These are phyloP conservation scores for Pseudococcus jackbeardsleyi DNA, from an alignment of 2,888 invertebrate genomes.

Conservation along the genomic window DNA sequence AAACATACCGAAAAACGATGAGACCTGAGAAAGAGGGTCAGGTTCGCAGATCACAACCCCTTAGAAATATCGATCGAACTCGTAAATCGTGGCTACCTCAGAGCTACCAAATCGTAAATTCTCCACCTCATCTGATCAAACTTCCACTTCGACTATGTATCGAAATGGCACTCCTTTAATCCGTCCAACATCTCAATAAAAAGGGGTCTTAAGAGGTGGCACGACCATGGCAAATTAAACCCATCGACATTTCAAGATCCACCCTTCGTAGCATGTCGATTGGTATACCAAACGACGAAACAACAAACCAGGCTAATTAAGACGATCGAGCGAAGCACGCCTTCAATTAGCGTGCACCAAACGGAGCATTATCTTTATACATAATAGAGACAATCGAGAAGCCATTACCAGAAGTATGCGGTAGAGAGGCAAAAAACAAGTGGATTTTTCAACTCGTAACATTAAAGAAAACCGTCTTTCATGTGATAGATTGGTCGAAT, in stretches of 20 bases:
- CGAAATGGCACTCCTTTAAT: background rate
- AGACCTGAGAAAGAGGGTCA: too few relatives aligned
- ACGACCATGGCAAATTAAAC: background rate
- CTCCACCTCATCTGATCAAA: background rate
- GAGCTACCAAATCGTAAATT: background rate
- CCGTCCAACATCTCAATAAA: background rate
- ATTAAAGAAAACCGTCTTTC: background rate
- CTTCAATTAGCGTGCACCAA: slow-evolving; percentile 24
- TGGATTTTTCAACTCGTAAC: background rate
- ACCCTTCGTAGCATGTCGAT: background rate
- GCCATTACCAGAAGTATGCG: background rate
- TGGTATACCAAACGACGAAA: background rate
- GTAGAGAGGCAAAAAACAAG: background rate
- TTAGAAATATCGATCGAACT: background rate
- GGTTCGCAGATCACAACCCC: background rate
- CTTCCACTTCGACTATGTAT: background rate
- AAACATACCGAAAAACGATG: too few relatives aligned
- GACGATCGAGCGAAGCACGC: slow-evolving; percentile 30
- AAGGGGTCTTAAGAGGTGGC: background rate
- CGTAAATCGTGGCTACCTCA: background rate
- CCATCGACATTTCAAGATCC: background rate
- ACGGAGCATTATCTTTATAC: background rate
- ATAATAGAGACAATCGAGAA: background rate
- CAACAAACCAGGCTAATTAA: slow-evolving; percentile 27
- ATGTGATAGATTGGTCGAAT: slow-evolving; percentile 62